phyloP scores from a whole-genome alignment of 2,888 invertebrate genomes.

The Dexiosoma caninum region DNA sequence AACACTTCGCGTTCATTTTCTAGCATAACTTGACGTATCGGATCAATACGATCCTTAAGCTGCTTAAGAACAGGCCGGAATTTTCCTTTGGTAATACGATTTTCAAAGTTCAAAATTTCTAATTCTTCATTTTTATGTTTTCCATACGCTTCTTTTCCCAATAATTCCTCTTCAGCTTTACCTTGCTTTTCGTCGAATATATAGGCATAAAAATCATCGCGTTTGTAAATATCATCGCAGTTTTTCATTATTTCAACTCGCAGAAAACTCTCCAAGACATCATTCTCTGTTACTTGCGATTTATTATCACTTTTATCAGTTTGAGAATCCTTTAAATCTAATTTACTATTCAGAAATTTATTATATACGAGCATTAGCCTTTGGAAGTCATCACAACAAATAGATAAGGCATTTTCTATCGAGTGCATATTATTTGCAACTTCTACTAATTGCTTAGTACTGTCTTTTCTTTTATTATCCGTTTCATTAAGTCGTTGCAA shows the following conservation, averaged over 20 bases:
- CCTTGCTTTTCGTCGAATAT: constrained; percentile 74
- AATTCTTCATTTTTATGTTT: constrained; percentile 68
- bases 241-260: constrained; percentile 73
- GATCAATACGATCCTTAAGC: constrained; percentile 76
- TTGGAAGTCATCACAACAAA: constrained; percentile 76
- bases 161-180: constrained; percentile 63
- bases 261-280: constrained; percentile 73
- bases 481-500: constrained; percentile 73
- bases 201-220: constrained; percentile 76
- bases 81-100: constrained; percentile 75
- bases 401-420: constrained; percentile 74
- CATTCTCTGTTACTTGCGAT: constrained; percentile 64
- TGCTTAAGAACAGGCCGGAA: constrained; percentile 77
- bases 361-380: constrained; percentile 76
- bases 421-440: constrained; percentile 75
- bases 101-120: constrained; percentile 75
- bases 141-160: constrained; percentile 53
- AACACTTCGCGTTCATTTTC: constrained; percentile 75
- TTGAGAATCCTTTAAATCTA: constrained; percentile 64
- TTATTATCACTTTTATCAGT: constrained; percentile 45
- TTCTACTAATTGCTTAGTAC: constrained; percentile 72
- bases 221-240: constrained; percentile 68
- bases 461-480: constrained; percentile 71
- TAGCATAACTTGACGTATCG: constrained; percentile 76
- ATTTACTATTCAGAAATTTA: constrained; percentile 74